Evolutionary conservation across 2,888 invertebrate species (phyloP), one percentile per base, ranked within the genome.

Genomic region (Hirtodrosophila histrioides): DNA sequence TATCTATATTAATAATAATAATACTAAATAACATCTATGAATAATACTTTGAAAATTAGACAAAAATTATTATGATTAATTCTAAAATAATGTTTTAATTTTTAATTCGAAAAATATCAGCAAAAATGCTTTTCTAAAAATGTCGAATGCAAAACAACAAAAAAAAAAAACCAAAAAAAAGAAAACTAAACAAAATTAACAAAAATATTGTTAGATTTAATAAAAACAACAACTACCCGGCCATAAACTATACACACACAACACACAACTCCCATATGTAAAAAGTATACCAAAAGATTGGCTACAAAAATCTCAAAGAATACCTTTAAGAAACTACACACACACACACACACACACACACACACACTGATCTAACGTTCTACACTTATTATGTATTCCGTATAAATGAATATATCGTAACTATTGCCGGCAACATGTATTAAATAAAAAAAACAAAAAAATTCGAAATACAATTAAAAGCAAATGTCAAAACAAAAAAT

Each of bases 401-500:
- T 68, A 63, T 62, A 67, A 78, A 61, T 68, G 78, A 82, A 65
- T 65, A 71, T 65, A 66, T 73, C 86, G 73, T 76, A 85, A 81
- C 69, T 70, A 75, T 87, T 78, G 88, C 86, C 82, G 88, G 82
- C 76, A 82, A 74, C 74, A 85, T 82, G 88, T 87, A 82, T 85
- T 85, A 58, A 85, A 86, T 55, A 63, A 77, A 62, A 46, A 41
- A 31, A 49, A 36, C 57, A 63, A 48, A 31, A 60, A 69, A 76
- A 83, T 86, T 86, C 84, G 69, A 84, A 86, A 84, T 88, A 84
- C 75, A 79, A 84, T 86, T 84, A 80, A 84, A 88, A 88, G 74
- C 75, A 78, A 80, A 78, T 75, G 84, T 83, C 88, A 67, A 81
- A 86, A 69, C 49, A 49, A 75, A 70, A 71, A 69, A 65, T 65